Evolutionary conservation across 2,888 invertebrate species (phyloP).

Genomic region (Andrena marginata): DNA sequence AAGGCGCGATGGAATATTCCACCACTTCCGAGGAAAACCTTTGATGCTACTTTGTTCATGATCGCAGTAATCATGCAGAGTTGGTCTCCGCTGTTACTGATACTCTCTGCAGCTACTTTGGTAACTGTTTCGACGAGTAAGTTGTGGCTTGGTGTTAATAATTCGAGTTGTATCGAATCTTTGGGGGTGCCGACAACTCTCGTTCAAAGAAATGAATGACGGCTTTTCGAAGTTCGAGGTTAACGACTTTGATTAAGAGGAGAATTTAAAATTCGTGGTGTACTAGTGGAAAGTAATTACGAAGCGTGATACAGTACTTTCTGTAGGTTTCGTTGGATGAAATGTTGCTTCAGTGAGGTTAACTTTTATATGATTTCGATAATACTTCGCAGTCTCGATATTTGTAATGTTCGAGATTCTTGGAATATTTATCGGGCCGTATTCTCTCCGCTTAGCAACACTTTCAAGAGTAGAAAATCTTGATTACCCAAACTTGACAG

Average conservation of each 20-base stretch:
- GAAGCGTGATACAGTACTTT: neutral
- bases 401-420: neutral
- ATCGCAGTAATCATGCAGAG: neutral
- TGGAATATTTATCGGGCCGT: neutral
- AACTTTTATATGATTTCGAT: neutral
- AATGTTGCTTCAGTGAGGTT: conserved; percentile 25
- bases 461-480: neutral
- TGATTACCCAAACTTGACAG: neutral
- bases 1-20: conserved; percentile 86
- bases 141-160: too few relatives aligned
- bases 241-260: too few relatives aligned
- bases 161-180: too few relatives aligned
- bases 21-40: conserved; percentile 78
- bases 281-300: neutral
- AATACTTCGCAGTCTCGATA: too few relatives aligned
- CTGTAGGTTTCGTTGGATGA: neutral
- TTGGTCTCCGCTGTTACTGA: neutral
- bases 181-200: too few relatives aligned
- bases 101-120: neutral
- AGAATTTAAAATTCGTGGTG: too few relatives aligned
- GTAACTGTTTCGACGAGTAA: neutral
- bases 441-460: neutral
- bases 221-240: too few relatives aligned
- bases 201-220: too few relatives aligned
- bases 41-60: conserved; percentile 69